Base-by-base conservation (phyloP, 2,888 invertebrate species). In the Caenorhabditis becei region DNA sequence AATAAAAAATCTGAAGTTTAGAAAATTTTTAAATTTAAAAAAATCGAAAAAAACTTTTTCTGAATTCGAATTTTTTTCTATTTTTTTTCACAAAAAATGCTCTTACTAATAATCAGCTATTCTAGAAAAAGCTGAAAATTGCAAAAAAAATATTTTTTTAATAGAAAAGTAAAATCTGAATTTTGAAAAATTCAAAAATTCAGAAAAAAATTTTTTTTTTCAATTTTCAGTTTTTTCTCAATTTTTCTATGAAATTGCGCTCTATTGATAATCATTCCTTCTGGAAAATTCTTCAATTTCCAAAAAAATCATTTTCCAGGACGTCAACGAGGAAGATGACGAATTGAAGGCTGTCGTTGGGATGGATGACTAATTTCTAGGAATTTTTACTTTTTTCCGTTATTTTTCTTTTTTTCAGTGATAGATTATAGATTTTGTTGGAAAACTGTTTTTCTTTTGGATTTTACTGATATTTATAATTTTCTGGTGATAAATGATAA, bases 271-370 rank as follows among this genome's bases (percentile, higher is more conserved):
- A 41, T 20, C 11, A 18, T 51, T 18, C 14, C n/a, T n/a, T n/a
- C n/a, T n/a, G n/a, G n/a, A n/a, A n/a, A n/a, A n/a, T n/a, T n/a
- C n/a, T n/a, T n/a, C n/a, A n/a, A n/a, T n/a, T n/a, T n/a, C n/a
- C n/a, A n/a, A n/a, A n/a, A n/a, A n/a, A n/a, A 28, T 65, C 23
- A 67, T 63, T 78, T 78, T 87, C 14, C 78, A 87, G 82, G 88
- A 89, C 75, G 85, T 86, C 7, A 83, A 84, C 53, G 83, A 80
- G 37, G 87, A 88, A 54, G 86, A 87, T 75, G 87, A 86, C 66
- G 87, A 88, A 44, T 49, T 89, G 79, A 83, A 72, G 53, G 72
- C 65, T 10, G 85, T 86, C n/a, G 74, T 88, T 7, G 74, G 66
- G 5, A 82, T 86, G 72, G 89, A 89, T 56, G 88, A 85, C 53